Evolutionary conservation across 2,113 vertebrate species (phyloP).

Genomic region (Sminthopsis crassicaudata): DNA sequence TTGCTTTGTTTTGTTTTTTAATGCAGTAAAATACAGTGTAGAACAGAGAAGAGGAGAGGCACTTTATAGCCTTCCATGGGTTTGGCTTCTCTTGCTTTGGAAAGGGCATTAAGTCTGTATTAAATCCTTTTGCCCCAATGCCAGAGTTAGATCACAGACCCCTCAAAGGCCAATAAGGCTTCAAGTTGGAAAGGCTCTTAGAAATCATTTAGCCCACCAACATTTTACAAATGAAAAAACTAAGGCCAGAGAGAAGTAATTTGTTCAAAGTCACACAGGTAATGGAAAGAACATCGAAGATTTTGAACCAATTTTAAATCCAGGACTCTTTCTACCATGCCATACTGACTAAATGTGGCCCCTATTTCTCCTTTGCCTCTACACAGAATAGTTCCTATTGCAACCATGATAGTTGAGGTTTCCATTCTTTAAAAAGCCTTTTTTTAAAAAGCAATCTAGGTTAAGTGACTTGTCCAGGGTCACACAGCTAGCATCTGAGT

Average conservation of each 20-base stretch:
- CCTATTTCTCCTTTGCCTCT: no score
- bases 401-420: not conserved
- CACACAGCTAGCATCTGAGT: not conserved
- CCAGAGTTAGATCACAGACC: not conserved
- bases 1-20: not conserved
- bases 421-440: not conserved
- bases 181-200: not conserved
- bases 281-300: not conserved
- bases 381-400: not conserved
- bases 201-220: not conserved
- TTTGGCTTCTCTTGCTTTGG: not conserved
- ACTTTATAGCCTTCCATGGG: not conserved
- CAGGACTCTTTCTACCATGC: not conserved
- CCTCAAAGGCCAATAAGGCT: not conserved
- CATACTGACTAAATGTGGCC: not conserved
- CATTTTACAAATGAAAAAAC: not conserved
- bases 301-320: not conserved
- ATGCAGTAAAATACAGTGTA: not conserved
- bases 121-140: not conserved
- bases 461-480: not conserved
- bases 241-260: not conserved
- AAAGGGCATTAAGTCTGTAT: not conserved
- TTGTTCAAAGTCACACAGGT: slow-evolving; percentile 19
- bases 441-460: not conserved
- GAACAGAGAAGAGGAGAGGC: not conserved